phyloP scores from a whole-genome alignment of 2,113 vertebrate genomes.

The Colossoma macropomum region DNA sequence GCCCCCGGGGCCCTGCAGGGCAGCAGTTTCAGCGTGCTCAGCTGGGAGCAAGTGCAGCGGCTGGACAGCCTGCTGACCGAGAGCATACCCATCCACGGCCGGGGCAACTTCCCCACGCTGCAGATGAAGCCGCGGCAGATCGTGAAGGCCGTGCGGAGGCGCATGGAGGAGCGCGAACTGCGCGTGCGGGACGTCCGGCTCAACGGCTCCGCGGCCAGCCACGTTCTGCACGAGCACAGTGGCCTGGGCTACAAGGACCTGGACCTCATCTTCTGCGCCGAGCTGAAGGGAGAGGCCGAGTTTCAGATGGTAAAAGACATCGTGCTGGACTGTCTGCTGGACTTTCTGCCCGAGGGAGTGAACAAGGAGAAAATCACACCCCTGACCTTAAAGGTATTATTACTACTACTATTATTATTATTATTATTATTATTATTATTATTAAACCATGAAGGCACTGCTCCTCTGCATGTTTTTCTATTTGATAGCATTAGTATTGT shows the following conservation, averaged over 20 bases:
- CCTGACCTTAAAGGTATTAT: slow-evolving; percentile 92
- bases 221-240: slow-evolving; percentile 93
- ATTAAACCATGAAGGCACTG: not conserved
- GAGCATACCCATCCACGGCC: slow-evolving; percentile 97
- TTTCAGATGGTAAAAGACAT: slow-evolving; percentile 98
- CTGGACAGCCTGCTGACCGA: slow-evolving; percentile 93
- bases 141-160: slow-evolving; percentile 91
- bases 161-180: slow-evolving; percentile 90
- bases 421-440: slow-evolving; percentile 40
- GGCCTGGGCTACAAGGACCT: slow-evolving; percentile 97
- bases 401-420: not conserved
- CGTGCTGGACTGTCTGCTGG: slow-evolving; percentile 96
- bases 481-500: no score
- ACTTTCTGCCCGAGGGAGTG: slow-evolving; percentile 96
- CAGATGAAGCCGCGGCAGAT: slow-evolving; percentile 95
- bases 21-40: slow-evolving; percentile 89
- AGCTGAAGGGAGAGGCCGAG: slow-evolving; percentile 91
- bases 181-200: slow-evolving; percentile 91
- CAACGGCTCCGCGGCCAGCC: slow-evolving; percentile 96
- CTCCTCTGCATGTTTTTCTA: no score
- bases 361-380: slow-evolving; percentile 97
- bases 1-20: slow-evolving; percentile 57
- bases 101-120: slow-evolving; percentile 97
- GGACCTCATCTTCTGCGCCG: slow-evolving; percentile 96
- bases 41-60: slow-evolving; percentile 97